phyloP scores from a whole-genome alignment of 2,113 vertebrate genomes.

The Heterochromis multidens region DNA sequence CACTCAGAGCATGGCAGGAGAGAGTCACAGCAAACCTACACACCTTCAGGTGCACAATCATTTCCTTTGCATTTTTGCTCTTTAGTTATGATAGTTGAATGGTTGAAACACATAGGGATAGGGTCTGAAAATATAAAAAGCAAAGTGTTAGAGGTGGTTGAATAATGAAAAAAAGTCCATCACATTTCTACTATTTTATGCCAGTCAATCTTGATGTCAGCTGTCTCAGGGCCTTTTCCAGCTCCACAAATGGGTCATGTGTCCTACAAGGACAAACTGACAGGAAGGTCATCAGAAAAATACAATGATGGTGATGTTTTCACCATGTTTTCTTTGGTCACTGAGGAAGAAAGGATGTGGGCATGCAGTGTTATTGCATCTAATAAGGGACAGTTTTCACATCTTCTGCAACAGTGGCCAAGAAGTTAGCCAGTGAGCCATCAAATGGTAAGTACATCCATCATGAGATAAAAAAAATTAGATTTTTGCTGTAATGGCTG shows the following conservation, averaged over 20 bases:
- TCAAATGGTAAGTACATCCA: too few relatives aligned
- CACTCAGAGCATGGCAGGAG: not conserved
- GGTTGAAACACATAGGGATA: not conserved
- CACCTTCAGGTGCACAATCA: not conserved
- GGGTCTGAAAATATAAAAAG: not conserved
- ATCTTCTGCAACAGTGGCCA: too few relatives aligned
- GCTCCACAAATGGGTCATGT: not conserved
- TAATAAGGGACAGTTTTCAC: not conserved
- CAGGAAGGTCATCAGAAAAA: not conserved
- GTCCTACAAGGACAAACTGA: not conserved
- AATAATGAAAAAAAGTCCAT: not conserved
- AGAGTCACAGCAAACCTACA: not conserved
- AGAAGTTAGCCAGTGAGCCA: too few relatives aligned
- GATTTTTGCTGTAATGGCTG: too few relatives aligned
- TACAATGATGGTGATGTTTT: not conserved
- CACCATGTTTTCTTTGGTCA: not conserved
- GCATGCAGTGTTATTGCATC: not conserved
- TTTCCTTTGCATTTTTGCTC: not conserved
- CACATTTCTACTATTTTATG: not conserved
- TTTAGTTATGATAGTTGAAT: not conserved
- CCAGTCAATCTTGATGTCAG: not conserved
- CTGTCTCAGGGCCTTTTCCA: not conserved
- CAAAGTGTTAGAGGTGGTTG: not conserved
- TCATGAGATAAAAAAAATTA: too few relatives aligned
- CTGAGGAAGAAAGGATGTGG: too few relatives aligned